phyloP scores from a whole-genome alignment of 1,140 invertebrate species.

The Batillaria attramentaria region DNA sequence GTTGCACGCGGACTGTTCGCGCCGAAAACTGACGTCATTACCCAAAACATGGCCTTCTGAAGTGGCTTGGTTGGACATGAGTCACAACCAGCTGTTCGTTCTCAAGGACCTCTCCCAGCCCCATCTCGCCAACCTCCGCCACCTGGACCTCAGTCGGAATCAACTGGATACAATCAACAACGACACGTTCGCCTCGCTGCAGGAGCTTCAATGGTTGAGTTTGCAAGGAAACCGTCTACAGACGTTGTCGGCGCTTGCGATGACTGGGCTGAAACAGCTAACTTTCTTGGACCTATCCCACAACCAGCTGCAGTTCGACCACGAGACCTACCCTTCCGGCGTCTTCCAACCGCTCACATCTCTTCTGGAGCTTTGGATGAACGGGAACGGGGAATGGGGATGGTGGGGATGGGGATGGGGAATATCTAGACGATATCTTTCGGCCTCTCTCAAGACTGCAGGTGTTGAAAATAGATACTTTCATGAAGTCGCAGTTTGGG shows the following conservation, averaged over 20 bases:
- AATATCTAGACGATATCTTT: background rate
- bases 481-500: background rate
- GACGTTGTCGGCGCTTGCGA: background rate
- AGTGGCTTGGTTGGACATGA: background rate
- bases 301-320: background rate
- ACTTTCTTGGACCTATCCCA: background rate
- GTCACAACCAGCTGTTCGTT: background rate
- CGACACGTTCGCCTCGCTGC: background rate
- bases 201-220: background rate
- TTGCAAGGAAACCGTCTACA: background rate
- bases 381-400: background rate
- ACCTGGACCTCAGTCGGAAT: constrained; percentile 12
- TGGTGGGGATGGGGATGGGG: too few species aligned
- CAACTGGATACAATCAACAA: background rate
- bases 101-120: background rate
- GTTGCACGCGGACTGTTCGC: background rate
- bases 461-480: background rate
- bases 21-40: background rate
- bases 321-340: background rate
- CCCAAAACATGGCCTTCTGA: background rate
- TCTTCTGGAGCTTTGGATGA: background rate
- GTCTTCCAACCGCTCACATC: background rate
- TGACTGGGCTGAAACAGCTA: background rate
- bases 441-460: background rate
- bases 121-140: background rate